Base-by-base conservation (phyloP, 2,113 vertebrate genomes). In the Hippocampus comes region DNA sequence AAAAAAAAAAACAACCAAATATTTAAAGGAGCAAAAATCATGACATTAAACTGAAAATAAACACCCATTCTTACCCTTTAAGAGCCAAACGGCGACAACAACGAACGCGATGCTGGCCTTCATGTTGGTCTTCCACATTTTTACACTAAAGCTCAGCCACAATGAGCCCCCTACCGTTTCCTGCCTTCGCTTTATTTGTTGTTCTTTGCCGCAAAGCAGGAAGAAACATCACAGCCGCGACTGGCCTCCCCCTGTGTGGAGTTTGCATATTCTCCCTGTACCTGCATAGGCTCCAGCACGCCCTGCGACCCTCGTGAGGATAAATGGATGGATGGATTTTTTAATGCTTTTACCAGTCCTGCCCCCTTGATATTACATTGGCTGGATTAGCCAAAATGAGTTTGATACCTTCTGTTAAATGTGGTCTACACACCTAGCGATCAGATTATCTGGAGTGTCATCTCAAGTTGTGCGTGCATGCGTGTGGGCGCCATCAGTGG, bases 191-290 rank as follows among this genome's bases (percentile, higher is more conserved):
- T 78, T 53, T 71, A 38, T 67, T 76, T 71, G 68, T 87, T 82
- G 77, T 84, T 84, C 73, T 65, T 74, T 46, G 49, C 41, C 51
- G 53, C 71, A 42, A 3, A 73, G 53, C 85, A 89, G 85, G 86
- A 90, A 88, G 83, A 34, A 61, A 67, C 60, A 27, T 82, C 73
- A 76, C 53, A 80, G 67, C n/a, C 5, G 55, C 42, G 78, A 56
- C 34, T 1, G 34, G 5, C 34, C 5, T 38, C 5, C 30, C 30
- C 34, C 5, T 38, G 34, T 38, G 34, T 38, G 5, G 5, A 38
- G 34, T 38, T 38, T 38, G 34, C 34, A 38, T 38, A 5, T 38
- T 38, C 34, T 38, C 34, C 34, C 34, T 0, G 34, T 2, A 0
- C 34, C 34, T 38, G 34, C 5, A 0, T 38, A 5, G 34, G 30